Evolutionary conservation across 2,888 invertebrate genomes (phyloP), one percentile per base, ranked within the genome.

Genomic region (Ectropis crepuscularia): DNA sequence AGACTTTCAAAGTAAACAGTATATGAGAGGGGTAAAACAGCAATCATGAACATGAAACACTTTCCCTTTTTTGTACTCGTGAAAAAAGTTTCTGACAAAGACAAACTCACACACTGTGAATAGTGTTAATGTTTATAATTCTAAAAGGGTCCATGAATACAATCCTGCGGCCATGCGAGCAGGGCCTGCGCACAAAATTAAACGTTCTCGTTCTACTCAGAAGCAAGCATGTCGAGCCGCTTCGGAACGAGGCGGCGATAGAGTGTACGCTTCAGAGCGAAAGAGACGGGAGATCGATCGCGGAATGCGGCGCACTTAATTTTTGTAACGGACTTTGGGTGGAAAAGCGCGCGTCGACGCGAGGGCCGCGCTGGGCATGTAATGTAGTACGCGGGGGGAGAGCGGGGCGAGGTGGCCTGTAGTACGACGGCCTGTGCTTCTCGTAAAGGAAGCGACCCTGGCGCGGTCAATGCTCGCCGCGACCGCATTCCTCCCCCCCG

Each of bases 401-500:
- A 78, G 81, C 85, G 83, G 83, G 78, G 74, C 47, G 73, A 46
- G 51, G 55, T 75, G 80, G 86, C 82, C 84, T 87, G 90, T 91
- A 90, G 90, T 90, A 91, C 90, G 89, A 86, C 89, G 89, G 88
- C 86, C 86, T 85, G 90, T 87, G 86, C 85, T 90, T 89, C 91
- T 91, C 88, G 92, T 91, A 91, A 91, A 92, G 91, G 91, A 91
- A 90, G 89, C 91, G 91, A 90, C 92, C 92, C 92, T 92, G 92
- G 89, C 89, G 90, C 90, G 92, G 92, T 92, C 92, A 92, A 90
- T 92, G 92, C 92, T 89, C 92, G 92, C 89, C 86, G 86, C 91
- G 91, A 87, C 89, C 91, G 90, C 91, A 91, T 91, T 90, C 89
- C 86, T 88, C 88, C 76, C 83, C 83, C 83, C 81, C 85, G 78